Evolutionary conservation across 2,797 vertebrate genomes (phyloP).

Genomic region (Salmo trutta): DNA sequence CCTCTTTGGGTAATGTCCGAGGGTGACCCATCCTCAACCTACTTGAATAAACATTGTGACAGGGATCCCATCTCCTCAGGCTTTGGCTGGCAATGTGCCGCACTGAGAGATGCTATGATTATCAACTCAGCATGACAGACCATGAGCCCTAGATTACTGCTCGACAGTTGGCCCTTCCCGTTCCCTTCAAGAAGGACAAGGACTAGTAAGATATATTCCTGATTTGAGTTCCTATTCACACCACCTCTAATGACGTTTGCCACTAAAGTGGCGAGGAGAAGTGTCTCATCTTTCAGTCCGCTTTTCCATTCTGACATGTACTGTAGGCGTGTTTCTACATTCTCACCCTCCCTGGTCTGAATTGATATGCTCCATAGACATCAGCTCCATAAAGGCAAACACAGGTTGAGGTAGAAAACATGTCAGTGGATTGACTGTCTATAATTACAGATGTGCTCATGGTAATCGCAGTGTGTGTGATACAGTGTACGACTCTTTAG

Average conservation of each 20-base stretch:
- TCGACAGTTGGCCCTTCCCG: neutral
- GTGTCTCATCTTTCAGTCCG: neutral
- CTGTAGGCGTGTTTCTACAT: neutral
- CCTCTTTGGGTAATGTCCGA: neutral
- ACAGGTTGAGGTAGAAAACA: neutral
- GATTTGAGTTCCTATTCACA: neutral
- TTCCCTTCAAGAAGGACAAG: neutral
- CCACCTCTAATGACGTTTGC: neutral
- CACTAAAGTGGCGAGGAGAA: too few relatives aligned
- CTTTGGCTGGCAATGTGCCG: neutral
- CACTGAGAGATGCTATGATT: neutral
- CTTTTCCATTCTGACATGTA: neutral
- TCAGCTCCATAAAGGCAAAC: neutral
- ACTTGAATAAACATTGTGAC: conserved; percentile 1
- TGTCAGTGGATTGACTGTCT: neutral
- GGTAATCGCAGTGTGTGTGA: neutral
- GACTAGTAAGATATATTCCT: neutral
- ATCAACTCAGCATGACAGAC: neutral
- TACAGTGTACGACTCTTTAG: neutral
- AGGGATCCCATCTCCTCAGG: neutral
- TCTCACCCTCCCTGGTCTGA: neutral
- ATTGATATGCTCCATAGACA: neutral
- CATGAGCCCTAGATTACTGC: neutral
- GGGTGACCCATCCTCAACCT: neutral
- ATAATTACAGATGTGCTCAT: neutral